A percentile compares a stretch with the other conserved stretches of the same genome.
Conservation (phyloP, 2,113 vertebrate species). For the Meles meles region DNA sequence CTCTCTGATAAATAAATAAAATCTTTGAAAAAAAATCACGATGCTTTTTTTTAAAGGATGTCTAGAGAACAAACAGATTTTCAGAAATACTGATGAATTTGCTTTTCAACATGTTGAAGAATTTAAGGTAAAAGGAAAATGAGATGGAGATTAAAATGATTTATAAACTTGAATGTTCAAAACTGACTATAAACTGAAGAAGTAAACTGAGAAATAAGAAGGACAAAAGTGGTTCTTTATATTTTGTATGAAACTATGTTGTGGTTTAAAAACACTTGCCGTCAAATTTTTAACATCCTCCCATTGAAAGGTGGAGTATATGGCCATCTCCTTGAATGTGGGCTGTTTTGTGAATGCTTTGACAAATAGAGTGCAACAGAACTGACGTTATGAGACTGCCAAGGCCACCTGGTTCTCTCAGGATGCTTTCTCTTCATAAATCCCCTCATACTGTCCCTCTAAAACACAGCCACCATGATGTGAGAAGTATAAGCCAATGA, state of each 20-base stretch:
- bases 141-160: not conserved
- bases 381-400: not conserved
- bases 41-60: not conserved
- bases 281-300: not conserved
- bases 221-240: not conserved
- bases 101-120: not conserved
- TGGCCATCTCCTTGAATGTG: not conserved
- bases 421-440: not conserved
- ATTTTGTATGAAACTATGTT: not conserved
- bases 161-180: not conserved
- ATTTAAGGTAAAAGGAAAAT: not conserved
- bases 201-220: not conserved
- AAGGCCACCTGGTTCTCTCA: not conserved
- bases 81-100: not conserved
- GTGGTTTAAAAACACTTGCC: not conserved
- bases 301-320: not conserved
- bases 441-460: fast-evolving
- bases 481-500: not conserved
- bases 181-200: not conserved
- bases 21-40: not conserved
- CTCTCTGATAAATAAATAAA: no score
- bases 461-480: not conserved
- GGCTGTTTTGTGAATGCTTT: not conserved
- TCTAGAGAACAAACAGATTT: not conserved
- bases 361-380: not conserved